Base-by-base conservation (phyloP, 2,113 vertebrate genomes). In the Garra rufa region DNA sequence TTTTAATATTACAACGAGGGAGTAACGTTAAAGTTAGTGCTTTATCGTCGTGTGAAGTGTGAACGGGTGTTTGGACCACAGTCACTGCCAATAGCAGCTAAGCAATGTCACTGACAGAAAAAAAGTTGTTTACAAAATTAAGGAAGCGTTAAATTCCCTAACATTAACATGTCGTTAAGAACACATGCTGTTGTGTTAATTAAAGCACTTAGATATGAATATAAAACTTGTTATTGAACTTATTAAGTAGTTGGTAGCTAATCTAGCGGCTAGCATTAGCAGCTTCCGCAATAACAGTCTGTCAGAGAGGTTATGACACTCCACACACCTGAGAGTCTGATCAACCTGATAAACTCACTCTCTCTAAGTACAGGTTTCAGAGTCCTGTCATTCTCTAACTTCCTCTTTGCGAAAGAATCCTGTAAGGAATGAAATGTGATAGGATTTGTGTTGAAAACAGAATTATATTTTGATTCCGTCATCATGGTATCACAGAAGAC, bases 241-340 rank as follows among this genome's bases (percentile, higher is more conserved):
- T 50, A 10, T 2, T 2, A 8, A n/a, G n/a, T 26, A 9, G 46
- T 74, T 15, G 24, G 11, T 52, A 13, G 46, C 46, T 34, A 17
- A 21, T 50, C 7, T 30, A 30, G 15, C 73, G 44, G 50, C 50
- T 76, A 76, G 50, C 74, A 15, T 76, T 57, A 76, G 74, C 74
- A 52, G 74, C 50, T 76, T 76, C 74, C 50, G 74, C 74, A 55
- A 38, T 38, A 55, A 76, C 50, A 41, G 50, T 57, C 7, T 76
- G 28, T 34, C 46, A 55, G 26, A 50, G 15, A 28, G 11, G 10
- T 30, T 13, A 8, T 1, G 24, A 15, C n/a, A 17, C 46, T 19
- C 6, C 0, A n/a, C 24, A 34, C 17, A 34, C 15, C 63, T 21
- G 17, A 38, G 30, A 38, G 63, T 67, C 17, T 30, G 14, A 57